These are phyloP conservation scores for Cydia splendana DNA, from an alignment of 1,140 invertebrate genomes.

Conservation along the genomic window DNA sequence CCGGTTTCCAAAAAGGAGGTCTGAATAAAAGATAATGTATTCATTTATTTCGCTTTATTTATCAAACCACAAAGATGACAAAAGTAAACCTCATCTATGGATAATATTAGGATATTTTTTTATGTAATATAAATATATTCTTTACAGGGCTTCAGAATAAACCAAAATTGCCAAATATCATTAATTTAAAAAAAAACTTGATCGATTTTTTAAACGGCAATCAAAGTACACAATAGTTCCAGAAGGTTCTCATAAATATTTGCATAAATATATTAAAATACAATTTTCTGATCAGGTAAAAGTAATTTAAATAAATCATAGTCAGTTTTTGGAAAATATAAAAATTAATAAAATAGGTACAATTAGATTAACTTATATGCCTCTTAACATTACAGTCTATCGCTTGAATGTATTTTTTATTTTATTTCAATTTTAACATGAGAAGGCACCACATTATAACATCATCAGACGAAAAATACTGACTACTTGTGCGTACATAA, in stretches of 20 bases:
- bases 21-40: constrained; percentile 16
- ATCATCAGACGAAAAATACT: background rate
- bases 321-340: constrained; percentile 38
- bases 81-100: constrained; percentile 75
- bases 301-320: constrained; percentile 21
- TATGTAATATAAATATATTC: constrained; percentile 6
- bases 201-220: background rate
- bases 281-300: background rate
- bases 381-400: background rate
- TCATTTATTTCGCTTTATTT: constrained; percentile 74
- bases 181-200: background rate
- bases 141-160: background rate
- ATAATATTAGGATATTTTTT: constrained; percentile 41
- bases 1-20: background rate
- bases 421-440: constrained; percentile 1
- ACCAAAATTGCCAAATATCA: background rate
- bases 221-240: background rate
- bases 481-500: background rate
- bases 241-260: background rate
- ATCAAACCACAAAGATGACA: constrained; percentile 76
- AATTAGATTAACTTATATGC: background rate
- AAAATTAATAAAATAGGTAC: constrained; percentile 35
- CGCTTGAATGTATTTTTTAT: background rate
- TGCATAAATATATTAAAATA: background rate
- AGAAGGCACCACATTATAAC: constrained; percentile 5